These are phyloP conservation scores for Idaea aversata DNA, from an alignment of 2,888 invertebrate species.

Conservation along the genomic window DNA sequence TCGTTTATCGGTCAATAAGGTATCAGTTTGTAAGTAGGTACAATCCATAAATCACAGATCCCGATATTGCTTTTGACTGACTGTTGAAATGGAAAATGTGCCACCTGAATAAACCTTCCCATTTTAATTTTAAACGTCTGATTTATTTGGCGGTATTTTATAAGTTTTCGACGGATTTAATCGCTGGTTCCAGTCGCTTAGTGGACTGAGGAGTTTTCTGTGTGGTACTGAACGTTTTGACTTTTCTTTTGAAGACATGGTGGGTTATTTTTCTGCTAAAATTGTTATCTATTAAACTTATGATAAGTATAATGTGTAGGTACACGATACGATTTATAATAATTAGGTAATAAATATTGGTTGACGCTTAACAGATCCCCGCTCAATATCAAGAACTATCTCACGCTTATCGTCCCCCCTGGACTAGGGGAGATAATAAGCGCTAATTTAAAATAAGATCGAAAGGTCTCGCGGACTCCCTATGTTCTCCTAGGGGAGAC, in stretches of 20 bases:
- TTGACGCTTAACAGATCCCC: too few species aligned
- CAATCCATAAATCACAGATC: conserved; percentile 31
- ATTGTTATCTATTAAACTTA: neutral
- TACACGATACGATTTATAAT: too few species aligned
- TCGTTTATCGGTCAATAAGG: neutral
- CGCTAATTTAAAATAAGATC: too few species aligned
- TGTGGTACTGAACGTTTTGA: conserved; percentile 6
- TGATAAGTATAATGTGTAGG: too few species aligned
- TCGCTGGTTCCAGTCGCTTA: conserved; percentile 1
- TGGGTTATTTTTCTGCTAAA: neutral
- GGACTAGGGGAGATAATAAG: too few species aligned
- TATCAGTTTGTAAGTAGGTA: conserved; percentile 6
- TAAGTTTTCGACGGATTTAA: conserved; percentile 8
- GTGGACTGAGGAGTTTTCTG: neutral
- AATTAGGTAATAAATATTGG: too few species aligned
- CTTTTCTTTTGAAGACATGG: conserved; percentile 2
- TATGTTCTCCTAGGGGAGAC: too few species aligned
- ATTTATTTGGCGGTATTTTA: conserved; percentile 11
- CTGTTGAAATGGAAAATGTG: conserved; percentile 15
- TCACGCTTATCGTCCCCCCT: too few species aligned
- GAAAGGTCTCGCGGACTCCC: too few species aligned
- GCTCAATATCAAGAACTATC: too few species aligned
- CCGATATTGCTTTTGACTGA: conserved; percentile 31
- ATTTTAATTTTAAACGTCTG: conserved; percentile 15
- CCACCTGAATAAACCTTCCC: conserved; percentile 27